Base-by-base conservation (phyloP, 2,888 invertebrate genomes). In the Pachycephus smyrnensis region DNA sequence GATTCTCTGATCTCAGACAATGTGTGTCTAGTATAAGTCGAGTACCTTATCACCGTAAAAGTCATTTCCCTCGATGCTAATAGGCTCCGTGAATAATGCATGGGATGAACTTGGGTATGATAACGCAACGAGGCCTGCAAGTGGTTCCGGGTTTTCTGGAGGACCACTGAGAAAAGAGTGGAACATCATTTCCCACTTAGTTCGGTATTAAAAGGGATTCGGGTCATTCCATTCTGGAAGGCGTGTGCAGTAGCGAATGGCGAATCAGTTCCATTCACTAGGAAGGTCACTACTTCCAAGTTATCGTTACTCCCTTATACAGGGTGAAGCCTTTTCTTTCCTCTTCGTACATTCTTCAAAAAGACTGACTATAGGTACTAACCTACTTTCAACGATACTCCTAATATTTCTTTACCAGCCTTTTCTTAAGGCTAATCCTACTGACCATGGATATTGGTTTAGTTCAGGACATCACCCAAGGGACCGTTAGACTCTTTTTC, bases 61-160 rank as follows among this genome's bases (percentile, higher is more conserved):
- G 89, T 88, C 89, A 89, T 89, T 89, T 88, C 86, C 86, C 85
- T 85, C 86, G 85, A 89, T 88, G 89, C 88, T 89, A 89, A 88
- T 89, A 88, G 86, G 86, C 85, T 82, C 82, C 74, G 82, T 88
- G 88, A 88, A 88, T 88, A 88, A 88, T 88, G 85, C 87, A 88
- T 88, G 79, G 82, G 80, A 84, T 80, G 83, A 87, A 85, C 84
- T 86, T 86, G 83, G 82, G 81, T 82, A 83, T 83, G 88, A 88
- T 87, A 87, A 85, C 76, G 85, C 77, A 75, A 80, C 79, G 82
- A 85, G 84, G 83, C 84, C 83, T 76, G 77, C 77, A 84, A 85
- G 83, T 85, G 82, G 77, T 78, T 73, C 80, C 80, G 81, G 69
- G 0, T 81, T 81, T 75, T 73, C 68, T 40, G 36, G 76, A 77